Evolutionary conservation across 2,113 vertebrate species (phyloP).

Genomic region (Vidua macroura): DNA sequence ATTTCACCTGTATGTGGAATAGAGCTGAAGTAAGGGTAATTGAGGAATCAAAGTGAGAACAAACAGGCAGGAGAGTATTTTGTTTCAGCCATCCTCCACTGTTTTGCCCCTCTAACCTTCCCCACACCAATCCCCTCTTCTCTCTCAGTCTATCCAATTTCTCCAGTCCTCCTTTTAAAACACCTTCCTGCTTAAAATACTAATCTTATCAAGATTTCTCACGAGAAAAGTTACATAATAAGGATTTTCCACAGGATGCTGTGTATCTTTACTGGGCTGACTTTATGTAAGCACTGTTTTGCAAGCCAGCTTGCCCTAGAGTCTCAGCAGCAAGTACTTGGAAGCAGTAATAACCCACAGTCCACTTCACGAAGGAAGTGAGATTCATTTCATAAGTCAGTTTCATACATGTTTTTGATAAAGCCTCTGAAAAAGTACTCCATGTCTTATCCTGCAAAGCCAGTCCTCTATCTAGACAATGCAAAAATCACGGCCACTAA

Average conservation of each 20-base stretch:
- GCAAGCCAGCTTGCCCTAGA: background rate
- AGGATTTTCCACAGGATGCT: background rate
- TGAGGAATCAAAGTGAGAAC: background rate
- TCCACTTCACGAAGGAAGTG: background rate
- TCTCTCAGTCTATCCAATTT: background rate
- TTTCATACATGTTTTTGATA: background rate
- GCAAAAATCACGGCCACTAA: background rate
- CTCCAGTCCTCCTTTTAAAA: background rate
- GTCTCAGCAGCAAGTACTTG: background rate
- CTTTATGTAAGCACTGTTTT: background rate
- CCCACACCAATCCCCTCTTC: background rate
- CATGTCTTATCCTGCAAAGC: background rate
- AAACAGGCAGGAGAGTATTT: background rate
- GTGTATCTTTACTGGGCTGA: background rate
- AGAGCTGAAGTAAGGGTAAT: background rate
- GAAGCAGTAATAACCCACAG: background rate
- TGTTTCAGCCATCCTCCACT: background rate
- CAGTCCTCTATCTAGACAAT: background rate
- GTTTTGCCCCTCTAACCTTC: background rate
- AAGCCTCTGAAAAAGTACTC: background rate
- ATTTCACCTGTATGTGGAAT: background rate
- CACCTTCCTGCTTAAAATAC: background rate
- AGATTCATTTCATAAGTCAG: background rate
- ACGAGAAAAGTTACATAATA: fast-evolving
- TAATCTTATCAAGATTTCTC: background rate